Evolutionary conservation across 2,797 vertebrate genomes (phyloP).

Genomic region (Microhierax caerulescens): DNA sequence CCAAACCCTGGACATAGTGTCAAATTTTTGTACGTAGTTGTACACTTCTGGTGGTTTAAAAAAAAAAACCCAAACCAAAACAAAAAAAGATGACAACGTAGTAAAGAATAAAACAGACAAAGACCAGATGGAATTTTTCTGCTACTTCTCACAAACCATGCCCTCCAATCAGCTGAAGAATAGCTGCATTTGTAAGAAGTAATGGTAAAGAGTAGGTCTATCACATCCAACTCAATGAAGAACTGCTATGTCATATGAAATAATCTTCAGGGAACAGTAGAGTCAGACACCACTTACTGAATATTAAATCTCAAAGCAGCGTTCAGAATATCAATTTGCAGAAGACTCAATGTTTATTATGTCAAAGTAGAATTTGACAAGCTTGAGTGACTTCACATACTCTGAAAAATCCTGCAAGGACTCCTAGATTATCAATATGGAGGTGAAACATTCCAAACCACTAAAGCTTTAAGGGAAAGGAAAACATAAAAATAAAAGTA

Average conservation of each 20-base stretch:
- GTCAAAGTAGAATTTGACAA: neutral
- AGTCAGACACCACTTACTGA: neutral
- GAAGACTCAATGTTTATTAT: neutral
- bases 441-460: neutral
- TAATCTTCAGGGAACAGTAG: neutral
- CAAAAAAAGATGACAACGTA: neutral
- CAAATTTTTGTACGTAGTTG: neutral
- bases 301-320: neutral
- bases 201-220: neutral
- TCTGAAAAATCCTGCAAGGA: neutral
- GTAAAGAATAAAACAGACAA: neutral
- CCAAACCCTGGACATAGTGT: accelerated
- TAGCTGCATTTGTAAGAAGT: neutral
- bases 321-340: neutral
- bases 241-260: neutral
- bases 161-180: neutral
- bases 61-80: neutral
- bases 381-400: neutral
- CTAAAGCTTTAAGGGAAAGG: neutral
- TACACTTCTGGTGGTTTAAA: neutral
- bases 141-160: neutral
- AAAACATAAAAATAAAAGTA: neutral
- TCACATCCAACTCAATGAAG: neutral
- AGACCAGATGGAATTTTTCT: neutral
- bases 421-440: neutral